Evolutionary conservation across 1,140 invertebrate genomes (phyloP).

Genomic region (Metaphire vulgaris): DNA sequence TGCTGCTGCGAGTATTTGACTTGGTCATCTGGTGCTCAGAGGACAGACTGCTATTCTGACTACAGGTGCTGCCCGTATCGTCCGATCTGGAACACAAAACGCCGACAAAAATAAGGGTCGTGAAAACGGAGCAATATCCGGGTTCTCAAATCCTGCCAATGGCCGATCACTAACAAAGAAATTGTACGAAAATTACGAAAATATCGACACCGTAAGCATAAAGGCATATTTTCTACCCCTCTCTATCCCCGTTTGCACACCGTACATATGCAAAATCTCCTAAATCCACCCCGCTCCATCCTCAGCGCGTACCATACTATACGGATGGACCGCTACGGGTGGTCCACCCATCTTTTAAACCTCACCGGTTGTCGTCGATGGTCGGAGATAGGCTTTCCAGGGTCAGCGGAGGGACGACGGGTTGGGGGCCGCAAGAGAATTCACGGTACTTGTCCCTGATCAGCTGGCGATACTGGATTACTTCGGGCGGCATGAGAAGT

Average conservation of each 20-base stretch:
- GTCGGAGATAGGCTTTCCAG: neutral
- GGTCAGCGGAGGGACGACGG: neutral
- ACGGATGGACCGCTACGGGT: too few species aligned
- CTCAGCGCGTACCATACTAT: too few species aligned
- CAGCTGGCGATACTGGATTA: slow-evolving; percentile 75
- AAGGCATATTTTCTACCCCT: too few species aligned
- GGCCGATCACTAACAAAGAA: too few species aligned
- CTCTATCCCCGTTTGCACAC: too few species aligned
- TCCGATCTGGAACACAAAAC: neutral
- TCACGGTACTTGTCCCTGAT: slow-evolving; percentile 43
- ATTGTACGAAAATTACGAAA: too few species aligned
- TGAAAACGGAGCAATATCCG: neutral
- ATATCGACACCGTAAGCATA: too few species aligned
- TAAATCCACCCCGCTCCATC: too few species aligned
- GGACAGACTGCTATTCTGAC: neutral
- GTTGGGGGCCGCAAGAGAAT: slow-evolving; percentile 10
- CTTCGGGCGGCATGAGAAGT: slow-evolving; percentile 83
- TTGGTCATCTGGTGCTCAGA: neutral
- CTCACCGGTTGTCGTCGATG: neutral
- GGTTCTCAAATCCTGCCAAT: too few species aligned
- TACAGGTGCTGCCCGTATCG: neutral
- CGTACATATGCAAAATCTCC: too few species aligned
- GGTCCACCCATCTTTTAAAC: neutral
- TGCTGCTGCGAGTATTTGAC: neutral
- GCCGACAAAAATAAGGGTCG: neutral